A percentile compares a stretch with the other conserved stretches of the same genome.
phyloP scores from a whole-genome alignment of 2,113 vertebrate species.

The Colossoma macropomum region DNA sequence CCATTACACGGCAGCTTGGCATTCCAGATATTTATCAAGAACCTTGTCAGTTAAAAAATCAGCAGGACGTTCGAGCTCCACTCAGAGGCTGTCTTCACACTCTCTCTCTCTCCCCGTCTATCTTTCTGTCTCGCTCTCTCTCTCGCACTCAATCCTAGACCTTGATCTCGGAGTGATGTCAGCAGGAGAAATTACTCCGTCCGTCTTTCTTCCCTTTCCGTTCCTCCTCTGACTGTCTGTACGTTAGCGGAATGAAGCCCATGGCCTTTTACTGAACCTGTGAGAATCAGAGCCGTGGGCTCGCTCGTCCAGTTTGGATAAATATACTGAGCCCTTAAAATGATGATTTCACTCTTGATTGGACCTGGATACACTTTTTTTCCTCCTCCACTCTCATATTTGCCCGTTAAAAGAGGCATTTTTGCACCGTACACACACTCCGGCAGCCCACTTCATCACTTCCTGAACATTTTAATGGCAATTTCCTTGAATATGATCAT shows the following conservation, averaged over 20 bases:
- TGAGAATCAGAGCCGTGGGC: neutral
- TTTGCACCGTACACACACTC: constrained; percentile 36
- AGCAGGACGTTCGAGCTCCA: constrained; percentile 32
- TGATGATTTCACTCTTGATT: constrained; percentile 46
- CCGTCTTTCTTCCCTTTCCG: neutral
- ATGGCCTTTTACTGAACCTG: constrained; percentile 29
- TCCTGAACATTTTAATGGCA: constrained; percentile 49
- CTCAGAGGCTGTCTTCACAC: neutral
- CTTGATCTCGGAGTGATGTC: constrained; percentile 38
- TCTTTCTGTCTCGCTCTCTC: constrained; percentile 34
- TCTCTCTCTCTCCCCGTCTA: neutral
- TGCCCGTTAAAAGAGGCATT: constrained; percentile 38
- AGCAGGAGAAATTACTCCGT: constrained; percentile 40
- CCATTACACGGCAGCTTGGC: constrained; percentile 43
- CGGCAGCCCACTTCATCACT: constrained; percentile 46
- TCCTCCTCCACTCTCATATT: constrained; percentile 22
- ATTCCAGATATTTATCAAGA: constrained; percentile 50
- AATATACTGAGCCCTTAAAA: constrained; percentile 33
- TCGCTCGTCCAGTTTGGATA: neutral
- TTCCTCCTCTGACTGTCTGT: neutral
- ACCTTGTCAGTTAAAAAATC: constrained; percentile 39
- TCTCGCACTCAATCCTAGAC: constrained; percentile 14
- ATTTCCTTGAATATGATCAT: constrained; percentile 57
- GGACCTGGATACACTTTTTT: constrained; percentile 23
- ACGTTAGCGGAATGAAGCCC: neutral